Base-by-base conservation (phyloP, 2,797 vertebrate species). In the Menidia menidia region DNA sequence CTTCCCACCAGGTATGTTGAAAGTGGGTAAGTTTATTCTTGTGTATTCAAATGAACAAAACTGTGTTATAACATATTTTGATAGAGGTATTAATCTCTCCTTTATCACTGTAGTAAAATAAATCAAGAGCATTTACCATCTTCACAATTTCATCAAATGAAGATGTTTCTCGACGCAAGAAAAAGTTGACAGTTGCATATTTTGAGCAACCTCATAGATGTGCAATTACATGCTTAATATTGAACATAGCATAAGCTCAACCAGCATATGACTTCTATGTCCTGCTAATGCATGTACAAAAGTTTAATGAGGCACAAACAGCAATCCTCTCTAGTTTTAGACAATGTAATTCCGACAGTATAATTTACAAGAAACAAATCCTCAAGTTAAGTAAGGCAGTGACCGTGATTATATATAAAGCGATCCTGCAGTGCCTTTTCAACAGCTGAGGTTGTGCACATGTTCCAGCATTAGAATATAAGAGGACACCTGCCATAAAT, bases 401-500 rank as follows among this genome's bases (percentile, higher is more conserved):
- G 16, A 63, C 42, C 66, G 39, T 48, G 39, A 18, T 77, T 68
- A 56, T 65, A 51, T 60, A 67, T 25, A 68, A 50, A 78, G 82
- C 78, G 81, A 43, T 61, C 53, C 60, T 16, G 52, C 2, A 0
- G 45, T 64, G 56, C 76, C 39, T 64, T 64, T 73, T 82, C 67
- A 78, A 67, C 67, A 42, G 68, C 72, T 61, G 63, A 64, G 77
- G 89, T 81, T 39, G 56, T 89, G 87, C 87, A 83, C 91, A 91
- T 90, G 90, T 92, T 85, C 85, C 65, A 63, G 83, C 88, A 88
- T 94, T 92, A 87, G 80, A 95, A 94, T 84, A 68, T 78, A 75
- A 92, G 89, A 87, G 92, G 90, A 93, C 93, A 93, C 93, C 95
- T 96, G 94, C 91, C 80, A 93, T 89, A 90, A 95, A 95, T 93